These are phyloP conservation scores for Nemotelus nigrinus DNA, from an alignment of 2,888 invertebrate species.

Conservation along the genomic window DNA sequence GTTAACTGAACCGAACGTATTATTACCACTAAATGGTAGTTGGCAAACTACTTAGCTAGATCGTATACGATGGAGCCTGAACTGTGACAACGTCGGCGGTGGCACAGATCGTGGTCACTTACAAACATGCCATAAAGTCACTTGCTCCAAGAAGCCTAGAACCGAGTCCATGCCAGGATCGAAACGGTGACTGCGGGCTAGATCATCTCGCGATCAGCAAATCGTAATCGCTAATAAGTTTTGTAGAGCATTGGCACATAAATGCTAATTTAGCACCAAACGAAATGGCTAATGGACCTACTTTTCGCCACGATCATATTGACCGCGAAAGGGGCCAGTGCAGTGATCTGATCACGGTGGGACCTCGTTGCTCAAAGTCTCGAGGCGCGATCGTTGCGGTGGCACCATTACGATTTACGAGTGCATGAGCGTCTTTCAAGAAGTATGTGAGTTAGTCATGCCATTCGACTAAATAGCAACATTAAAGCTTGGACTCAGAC, in stretches of 20 bases:
- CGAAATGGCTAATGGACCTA: constrained; percentile 46
- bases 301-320: constrained; percentile 31
- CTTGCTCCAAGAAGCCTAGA: background rate
- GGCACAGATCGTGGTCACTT: constrained; percentile 13
- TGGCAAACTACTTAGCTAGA: background rate
- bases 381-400: constrained; percentile 15
- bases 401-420: constrained; percentile 28
- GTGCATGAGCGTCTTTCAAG: background rate
- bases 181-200: constrained; percentile 1
- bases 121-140: constrained; percentile 5
- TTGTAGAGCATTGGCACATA: constrained; percentile 47
- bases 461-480: constrained; percentile 8
- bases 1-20: background rate
- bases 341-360: constrained; percentile 4
- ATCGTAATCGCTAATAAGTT: constrained; percentile 30
- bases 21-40: constrained; percentile 15
- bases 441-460: constrained; percentile 21
- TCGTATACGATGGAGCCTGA: background rate
- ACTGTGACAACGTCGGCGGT: constrained; percentile 8
- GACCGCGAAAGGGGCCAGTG: constrained; percentile 1
- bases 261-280: constrained; percentile 46
- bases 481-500: constrained; percentile 13
- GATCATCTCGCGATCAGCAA: constrained; percentile 33
- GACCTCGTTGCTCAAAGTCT: constrained; percentile 21
- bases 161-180: constrained; percentile 4